Conservation (phyloP, 2,888 invertebrate species). For the Acanthosepion esculentum region DNA sequence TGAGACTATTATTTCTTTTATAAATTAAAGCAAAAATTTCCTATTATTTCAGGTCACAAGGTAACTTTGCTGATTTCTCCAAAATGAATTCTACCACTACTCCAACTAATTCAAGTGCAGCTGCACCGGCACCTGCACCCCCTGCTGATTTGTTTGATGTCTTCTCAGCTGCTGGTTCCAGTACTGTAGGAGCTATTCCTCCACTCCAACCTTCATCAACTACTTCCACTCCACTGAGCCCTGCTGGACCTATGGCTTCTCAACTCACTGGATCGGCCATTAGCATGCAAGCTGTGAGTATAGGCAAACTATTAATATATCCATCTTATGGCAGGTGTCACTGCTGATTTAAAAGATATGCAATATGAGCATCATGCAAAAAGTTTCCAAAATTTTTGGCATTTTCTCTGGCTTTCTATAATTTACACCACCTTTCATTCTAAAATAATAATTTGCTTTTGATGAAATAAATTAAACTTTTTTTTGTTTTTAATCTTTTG, state of each 20-base stretch:
- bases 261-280: conserved; percentile 42
- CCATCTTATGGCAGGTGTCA: too few species aligned
- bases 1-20: too few species aligned
- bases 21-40: not conserved
- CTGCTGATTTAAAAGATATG: too few species aligned
- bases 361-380: too few species aligned
- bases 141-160: conserved; percentile 44
- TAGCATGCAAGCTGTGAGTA: conserved; percentile 46
- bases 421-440: too few species aligned
- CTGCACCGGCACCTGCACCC: not conserved
- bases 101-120: not conserved
- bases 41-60: conserved; percentile 38
- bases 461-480: too few species aligned
- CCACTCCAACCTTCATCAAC: conserved; percentile 37
- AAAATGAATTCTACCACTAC: conserved; percentile 40
- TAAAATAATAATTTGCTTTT: too few species aligned
- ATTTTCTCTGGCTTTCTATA: too few species aligned
- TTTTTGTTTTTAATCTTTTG: too few species aligned
- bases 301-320: not conserved
- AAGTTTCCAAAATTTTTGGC: too few species aligned
- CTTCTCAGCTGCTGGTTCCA: not conserved
- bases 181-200: conserved; percentile 33
- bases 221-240: conserved; percentile 17
- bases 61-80: conserved; percentile 47
- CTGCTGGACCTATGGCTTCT: conserved; percentile 33